Percentiles rank a stretch among this genome's conserved stretches.
phyloP scores from a whole-genome alignment of 2,113 vertebrate genomes.

The Globicephala melas region DNA sequence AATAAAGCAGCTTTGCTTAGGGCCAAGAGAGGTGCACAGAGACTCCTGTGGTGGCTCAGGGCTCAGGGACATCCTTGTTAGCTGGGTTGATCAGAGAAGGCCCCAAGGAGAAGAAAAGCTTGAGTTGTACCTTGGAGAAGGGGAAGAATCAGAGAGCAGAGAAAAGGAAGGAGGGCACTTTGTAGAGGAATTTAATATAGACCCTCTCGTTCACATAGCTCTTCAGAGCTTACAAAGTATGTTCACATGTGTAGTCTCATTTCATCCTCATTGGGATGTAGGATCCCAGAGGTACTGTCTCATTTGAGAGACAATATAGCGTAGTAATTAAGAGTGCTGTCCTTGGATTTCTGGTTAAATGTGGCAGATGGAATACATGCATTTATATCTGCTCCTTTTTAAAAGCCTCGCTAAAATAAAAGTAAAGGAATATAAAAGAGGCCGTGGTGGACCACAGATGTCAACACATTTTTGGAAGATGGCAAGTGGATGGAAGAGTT shows the following conservation, averaged over 20 bases:
- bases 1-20: not conserved
- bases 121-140: not conserved
- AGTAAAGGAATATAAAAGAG: constrained; percentile 42
- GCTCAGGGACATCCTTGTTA: not conserved
- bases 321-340: not conserved
- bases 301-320: constrained; percentile 48
- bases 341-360: constrained; percentile 46
- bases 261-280: not conserved
- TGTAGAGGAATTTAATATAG: not conserved
- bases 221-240: not conserved
- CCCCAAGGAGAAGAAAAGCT: not conserved
- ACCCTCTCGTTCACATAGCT: not conserved
- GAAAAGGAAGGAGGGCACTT: not conserved
- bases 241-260: constrained; percentile 35
- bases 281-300: constrained; percentile 9
- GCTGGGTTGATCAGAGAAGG: not conserved
- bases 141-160: not conserved
- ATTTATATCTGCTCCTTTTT: constrained; percentile 37
- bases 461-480: constrained; percentile 41
- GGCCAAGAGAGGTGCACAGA: not conserved
- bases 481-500: not conserved
- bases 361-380: constrained; percentile 41
- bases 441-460: constrained; percentile 12
- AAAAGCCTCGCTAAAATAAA: constrained; percentile 43
- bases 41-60: not conserved